Percentiles rank a stretch among this genome's conserved stretches.
phyloP scores from a whole-genome alignment of 2,797 vertebrate genomes.

The Sparus aurata region DNA sequence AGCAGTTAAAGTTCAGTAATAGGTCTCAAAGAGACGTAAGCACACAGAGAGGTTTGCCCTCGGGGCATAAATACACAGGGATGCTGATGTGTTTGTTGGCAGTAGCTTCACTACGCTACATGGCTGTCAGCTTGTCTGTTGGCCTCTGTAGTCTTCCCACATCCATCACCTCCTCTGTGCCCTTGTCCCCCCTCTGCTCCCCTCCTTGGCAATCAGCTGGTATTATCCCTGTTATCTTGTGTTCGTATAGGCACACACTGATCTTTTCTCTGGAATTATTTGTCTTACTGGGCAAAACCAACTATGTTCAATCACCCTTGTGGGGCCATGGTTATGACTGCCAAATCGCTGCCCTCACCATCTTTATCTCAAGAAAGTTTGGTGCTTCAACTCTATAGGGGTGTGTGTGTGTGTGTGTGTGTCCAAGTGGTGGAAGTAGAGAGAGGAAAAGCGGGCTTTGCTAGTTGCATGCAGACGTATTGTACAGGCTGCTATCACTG shows the following conservation, averaged over 20 bases:
- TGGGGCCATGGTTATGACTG: conserved; percentile 42
- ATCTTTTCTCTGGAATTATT: conserved; percentile 59
- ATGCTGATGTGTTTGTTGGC: conserved; percentile 44
- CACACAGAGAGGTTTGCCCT: conserved; percentile 3
- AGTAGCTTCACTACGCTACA: neutral
- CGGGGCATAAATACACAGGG: conserved; percentile 26
- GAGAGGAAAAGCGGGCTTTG: neutral
- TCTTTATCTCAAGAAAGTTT: conserved; percentile 33
- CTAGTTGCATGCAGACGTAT: neutral
- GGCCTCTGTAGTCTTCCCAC: conserved; percentile 47
- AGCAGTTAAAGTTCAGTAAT: conserved; percentile 13
- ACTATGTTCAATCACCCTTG: conserved; percentile 68
- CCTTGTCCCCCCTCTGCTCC: conserved; percentile 9
- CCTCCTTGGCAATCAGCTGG: conserved; percentile 58
- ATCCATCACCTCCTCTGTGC: conserved; percentile 48
- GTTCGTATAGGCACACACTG: conserved; percentile 39
- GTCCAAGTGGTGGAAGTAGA: neutral
- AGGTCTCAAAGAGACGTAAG: conserved; percentile 6
- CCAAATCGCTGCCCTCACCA: conserved; percentile 44
- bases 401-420: conserved; percentile 22
- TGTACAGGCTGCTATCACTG: neutral
- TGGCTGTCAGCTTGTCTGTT: conserved; percentile 31
- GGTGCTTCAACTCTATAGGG: conserved; percentile 22
- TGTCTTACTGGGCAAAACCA: conserved; percentile 49
- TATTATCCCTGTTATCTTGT: conserved; percentile 62